These are phyloP conservation scores for Drosophila heteroneura DNA, from an alignment of 2,888 invertebrate genomes.

Conservation along the genomic window DNA sequence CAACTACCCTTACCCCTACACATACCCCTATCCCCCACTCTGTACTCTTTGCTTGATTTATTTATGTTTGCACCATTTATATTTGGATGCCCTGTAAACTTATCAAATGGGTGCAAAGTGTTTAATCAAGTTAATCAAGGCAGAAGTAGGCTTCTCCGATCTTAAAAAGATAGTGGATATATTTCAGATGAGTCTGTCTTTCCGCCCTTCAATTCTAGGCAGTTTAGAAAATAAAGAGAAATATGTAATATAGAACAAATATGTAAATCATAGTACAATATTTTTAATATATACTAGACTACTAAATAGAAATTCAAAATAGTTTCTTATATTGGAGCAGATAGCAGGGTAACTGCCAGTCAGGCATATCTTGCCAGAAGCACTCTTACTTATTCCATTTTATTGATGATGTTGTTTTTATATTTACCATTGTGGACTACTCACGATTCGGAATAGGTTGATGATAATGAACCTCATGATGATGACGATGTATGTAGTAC, in stretches of 20 bases:
- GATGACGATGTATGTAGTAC: constrained; percentile 12
- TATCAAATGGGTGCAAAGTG: not conserved
- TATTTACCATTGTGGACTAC: constrained; percentile 37
- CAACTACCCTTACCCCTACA: not conserved
- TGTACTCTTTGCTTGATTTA: constrained; percentile 44
- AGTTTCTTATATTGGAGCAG: not conserved
- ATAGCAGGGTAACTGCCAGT: not conserved
- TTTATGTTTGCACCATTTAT: constrained; percentile 55
- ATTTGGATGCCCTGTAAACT: constrained; percentile 19
- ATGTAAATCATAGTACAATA: not conserved
- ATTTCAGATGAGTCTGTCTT: not conserved
- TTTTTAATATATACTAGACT: too few relatives aligned
- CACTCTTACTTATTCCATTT: constrained; percentile 23
- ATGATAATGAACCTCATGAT: constrained; percentile 29
- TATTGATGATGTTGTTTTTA: constrained; percentile 44
- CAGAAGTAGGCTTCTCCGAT: not conserved
- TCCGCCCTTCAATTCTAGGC: not conserved
- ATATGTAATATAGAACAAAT: not conserved
- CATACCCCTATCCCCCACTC: not conserved
- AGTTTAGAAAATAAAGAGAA: not conserved
- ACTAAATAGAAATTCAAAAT: not conserved
- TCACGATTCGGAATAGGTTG: constrained; percentile 21
- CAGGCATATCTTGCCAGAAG: not conserved
- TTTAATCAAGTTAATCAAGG: not conserved
- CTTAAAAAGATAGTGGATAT: not conserved